A percentile compares a stretch with the other conserved stretches of the same genome.
These are phyloP conservation scores for Emmelina monodactyla DNA, from an alignment of 2,888 invertebrate genomes.

Conservation along the genomic window DNA sequence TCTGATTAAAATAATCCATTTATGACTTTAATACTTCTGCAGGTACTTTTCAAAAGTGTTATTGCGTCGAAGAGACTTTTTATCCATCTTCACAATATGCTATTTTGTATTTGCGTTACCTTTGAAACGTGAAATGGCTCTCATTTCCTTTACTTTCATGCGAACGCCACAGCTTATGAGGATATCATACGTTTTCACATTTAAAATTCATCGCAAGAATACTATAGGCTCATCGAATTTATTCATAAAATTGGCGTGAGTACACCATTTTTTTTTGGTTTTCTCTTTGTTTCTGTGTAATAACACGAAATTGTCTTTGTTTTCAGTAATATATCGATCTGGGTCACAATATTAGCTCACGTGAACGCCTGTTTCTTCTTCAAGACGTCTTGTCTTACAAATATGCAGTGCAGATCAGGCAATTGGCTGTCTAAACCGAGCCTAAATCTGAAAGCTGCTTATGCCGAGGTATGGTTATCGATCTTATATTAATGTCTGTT, in stretches of 20 bases:
- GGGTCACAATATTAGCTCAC: constrained; percentile 55
- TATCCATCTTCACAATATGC: constrained; percentile 42
- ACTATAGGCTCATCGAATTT: constrained; percentile 49
- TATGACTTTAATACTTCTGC: no score
- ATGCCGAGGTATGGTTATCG: constrained; percentile 15
- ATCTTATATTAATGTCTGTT: no score
- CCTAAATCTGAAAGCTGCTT: constrained; percentile 39
- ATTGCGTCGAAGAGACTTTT: constrained; percentile 43
- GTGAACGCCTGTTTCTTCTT: constrained; percentile 58
- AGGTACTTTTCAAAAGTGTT: constrained; percentile 51
- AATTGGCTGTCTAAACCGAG: constrained; percentile 54
- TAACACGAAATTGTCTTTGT: no score
- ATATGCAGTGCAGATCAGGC: constrained; percentile 39
- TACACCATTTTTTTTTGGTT: constrained; percentile 8
- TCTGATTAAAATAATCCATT: no score
- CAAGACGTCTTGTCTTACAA: constrained; percentile 52
- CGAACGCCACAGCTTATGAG: constrained; percentile 48
- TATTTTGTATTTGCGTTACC: constrained; percentile 36
- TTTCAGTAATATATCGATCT: constrained; percentile 48
- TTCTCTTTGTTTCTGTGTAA: background rate
- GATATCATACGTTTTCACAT: constrained; percentile 51
- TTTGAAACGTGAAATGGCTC: constrained; percentile 23
- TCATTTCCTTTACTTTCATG: constrained; percentile 37
- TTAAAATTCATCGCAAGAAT: constrained; percentile 41
- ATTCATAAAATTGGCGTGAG: constrained; percentile 51